These are phyloP conservation scores for Nudaria mundana DNA, from an alignment of 2,888 invertebrate species.

Conservation along the genomic window DNA sequence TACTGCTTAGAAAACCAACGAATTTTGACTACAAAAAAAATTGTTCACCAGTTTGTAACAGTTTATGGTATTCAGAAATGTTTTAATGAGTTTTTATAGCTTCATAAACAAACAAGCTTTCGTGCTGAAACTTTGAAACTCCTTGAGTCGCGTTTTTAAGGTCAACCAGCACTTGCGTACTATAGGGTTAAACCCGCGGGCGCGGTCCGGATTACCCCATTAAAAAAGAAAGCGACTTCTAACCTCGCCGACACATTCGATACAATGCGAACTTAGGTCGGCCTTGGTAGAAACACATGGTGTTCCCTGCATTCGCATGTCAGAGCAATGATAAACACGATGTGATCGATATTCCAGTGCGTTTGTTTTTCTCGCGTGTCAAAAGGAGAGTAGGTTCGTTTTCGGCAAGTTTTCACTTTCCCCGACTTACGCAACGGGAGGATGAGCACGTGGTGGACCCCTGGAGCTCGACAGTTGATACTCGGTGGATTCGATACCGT, in stretches of 20 bases:
- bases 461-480: slow-evolving; percentile 31
- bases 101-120: slow-evolving; percentile 57
- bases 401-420: slow-evolving; percentile 43
- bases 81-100: slow-evolving; percentile 32
- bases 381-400: slow-evolving; percentile 67
- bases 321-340: slow-evolving; percentile 60
- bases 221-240: slow-evolving; percentile 52
- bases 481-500: slow-evolving; percentile 24
- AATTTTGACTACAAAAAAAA: slow-evolving; percentile 30
- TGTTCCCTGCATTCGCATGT: slow-evolving; percentile 34
- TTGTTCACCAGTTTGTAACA: slow-evolving; percentile 24
- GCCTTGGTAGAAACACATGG: slow-evolving; percentile 44
- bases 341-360: slow-evolving; percentile 61
- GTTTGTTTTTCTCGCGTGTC: slow-evolving; percentile 68
- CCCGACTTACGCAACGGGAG: slow-evolving; percentile 71
- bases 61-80: slow-evolving; percentile 13
- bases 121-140: slow-evolving; percentile 39
- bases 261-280: slow-evolving; percentile 41
- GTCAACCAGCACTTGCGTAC: slow-evolving; percentile 65
- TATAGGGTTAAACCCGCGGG: slow-evolving; percentile 63
- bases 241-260: slow-evolving; percentile 41
- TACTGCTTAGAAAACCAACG: slow-evolving; percentile 12
- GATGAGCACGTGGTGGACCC: slow-evolving; percentile 53
- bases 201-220: slow-evolving; percentile 62
- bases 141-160: slow-evolving; percentile 54